Evolutionary conservation across 2,888 invertebrate species (phyloP).

Genomic region (Archips crataeganus): DNA sequence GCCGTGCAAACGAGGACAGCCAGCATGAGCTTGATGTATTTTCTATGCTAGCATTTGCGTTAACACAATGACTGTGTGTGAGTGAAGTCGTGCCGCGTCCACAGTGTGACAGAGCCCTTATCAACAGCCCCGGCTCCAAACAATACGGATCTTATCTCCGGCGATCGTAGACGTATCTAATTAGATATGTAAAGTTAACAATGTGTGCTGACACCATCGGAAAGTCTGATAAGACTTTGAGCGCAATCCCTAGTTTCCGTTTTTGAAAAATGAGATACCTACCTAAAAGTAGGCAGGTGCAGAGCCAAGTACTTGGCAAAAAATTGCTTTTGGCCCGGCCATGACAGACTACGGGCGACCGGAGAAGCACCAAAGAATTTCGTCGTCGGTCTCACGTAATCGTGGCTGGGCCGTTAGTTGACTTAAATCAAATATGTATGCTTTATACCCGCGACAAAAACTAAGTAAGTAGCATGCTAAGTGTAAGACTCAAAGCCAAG

Average conservation of each 20-base stretch:
- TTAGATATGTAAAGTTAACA: conserved; percentile 39
- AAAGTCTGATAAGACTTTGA: conserved; percentile 25
- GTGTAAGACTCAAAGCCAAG: background rate
- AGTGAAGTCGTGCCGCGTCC: background rate
- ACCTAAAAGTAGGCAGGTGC: background rate
- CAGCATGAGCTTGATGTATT: too few relatives aligned
- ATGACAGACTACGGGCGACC: too few relatives aligned
- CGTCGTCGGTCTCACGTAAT: too few relatives aligned
- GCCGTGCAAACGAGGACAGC: too few relatives aligned
- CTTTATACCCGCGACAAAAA: too few relatives aligned
- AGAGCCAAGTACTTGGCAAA: too few relatives aligned
- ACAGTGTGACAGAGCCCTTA: conserved; percentile 4
- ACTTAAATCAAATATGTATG: too few relatives aligned
- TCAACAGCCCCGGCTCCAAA: conserved; percentile 23
- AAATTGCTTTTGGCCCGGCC: too few relatives aligned
- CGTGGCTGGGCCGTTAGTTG: too few relatives aligned
- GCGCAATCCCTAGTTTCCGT: conserved; percentile 28
- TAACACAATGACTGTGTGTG: too few relatives aligned
- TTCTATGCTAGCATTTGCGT: too few relatives aligned
- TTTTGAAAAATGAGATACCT: background rate
- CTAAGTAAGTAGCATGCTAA: background rate
- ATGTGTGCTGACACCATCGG: conserved; percentile 31
- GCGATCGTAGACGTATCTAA: conserved; percentile 37
- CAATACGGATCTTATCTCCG: conserved; percentile 40
- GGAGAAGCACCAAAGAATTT: too few relatives aligned